Base-by-base conservation (phyloP, 2,888 invertebrate genomes). In the Cecidostiba fungosa region DNA sequence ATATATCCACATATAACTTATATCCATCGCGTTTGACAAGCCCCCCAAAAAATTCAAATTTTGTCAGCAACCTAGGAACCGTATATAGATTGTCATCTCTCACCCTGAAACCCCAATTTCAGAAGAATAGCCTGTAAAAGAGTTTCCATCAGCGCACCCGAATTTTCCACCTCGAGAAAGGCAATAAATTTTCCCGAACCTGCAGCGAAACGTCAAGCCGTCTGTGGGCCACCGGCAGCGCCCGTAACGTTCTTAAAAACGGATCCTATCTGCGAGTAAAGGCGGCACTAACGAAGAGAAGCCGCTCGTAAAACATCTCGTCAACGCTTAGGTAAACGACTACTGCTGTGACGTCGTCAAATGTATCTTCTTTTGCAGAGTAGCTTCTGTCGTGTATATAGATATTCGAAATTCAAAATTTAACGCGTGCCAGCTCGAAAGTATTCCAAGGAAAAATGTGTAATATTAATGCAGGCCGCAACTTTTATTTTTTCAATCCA, bases 241-340 rank as follows among this genome's bases (percentile, higher is more conserved):
- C 72, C 47, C 32, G 43, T 85, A 62, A 43, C 19, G 50, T 39
- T 62, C 43, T 12, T 8, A 73, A 81, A 85, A 62, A 54, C 10
- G 81, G 81, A 81, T 85, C 76, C 43, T 84, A 84, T 84, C 80
- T 80, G 29, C 66, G 66, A 78, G 54, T 39, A 23, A 29, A 62
- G 10, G 26, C 62, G 62, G 62, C 62, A 23, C 62, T 62, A 26
- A 62, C 62, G 62, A 62, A 62, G 62, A 23, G 26, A 26, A 8
- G 19, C 12, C 62, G 62, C 62, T 10, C 23, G 72, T 80, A 80
- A 73, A 80, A 54, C 73, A 54, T 73, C 80, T 80, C 80, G 72
- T 80, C 80, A 80, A 73, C 73, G 32, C 8, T 50, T 50, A 50
- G 50, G 16, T 50, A 62, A 62, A n/a, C 23, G 10, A 23, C 23